Percentiles rank a stretch among this genome's conserved stretches.
Evolutionary conservation across 2,797 vertebrate genomes (phyloP).

Genomic region (Gymnoscopelus braueri): DNA sequence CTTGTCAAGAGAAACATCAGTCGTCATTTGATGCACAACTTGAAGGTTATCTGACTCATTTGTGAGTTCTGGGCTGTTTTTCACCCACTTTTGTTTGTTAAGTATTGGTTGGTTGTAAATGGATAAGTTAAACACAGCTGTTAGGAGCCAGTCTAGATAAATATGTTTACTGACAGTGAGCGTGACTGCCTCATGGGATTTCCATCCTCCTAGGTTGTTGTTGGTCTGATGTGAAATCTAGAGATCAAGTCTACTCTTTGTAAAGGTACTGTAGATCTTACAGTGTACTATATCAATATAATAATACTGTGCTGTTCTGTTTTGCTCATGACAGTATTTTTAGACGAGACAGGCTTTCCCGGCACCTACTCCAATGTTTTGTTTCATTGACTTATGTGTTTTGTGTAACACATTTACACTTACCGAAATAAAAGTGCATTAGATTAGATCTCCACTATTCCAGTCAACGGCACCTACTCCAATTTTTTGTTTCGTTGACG

Average conservation of each 20-base stretch:
- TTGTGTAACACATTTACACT: neutral
- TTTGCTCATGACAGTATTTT: neutral
- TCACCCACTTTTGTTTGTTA: neutral
- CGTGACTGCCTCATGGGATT: neutral
- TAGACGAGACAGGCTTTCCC: neutral
- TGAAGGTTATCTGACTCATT: conserved; percentile 18
- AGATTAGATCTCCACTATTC: neutral
- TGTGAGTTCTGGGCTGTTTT: conserved; percentile 5
- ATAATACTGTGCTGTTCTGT: neutral
- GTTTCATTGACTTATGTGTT: too few species aligned
- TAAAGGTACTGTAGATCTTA: neutral
- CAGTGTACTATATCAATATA: neutral
- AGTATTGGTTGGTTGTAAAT: conserved; percentile 4
- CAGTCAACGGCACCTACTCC: neutral
- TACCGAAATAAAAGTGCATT: neutral
- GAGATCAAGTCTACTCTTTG: neutral
- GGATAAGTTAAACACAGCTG: conserved; percentile 4
- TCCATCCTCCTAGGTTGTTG: neutral
- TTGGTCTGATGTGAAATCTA: neutral
- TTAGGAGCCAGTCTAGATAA: neutral
- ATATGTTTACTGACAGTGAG: conserved; percentile 19
- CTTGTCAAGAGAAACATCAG: neutral
- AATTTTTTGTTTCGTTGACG: neutral
- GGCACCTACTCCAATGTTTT: neutral
- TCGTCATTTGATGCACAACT: neutral